phyloP scores from a whole-genome alignment of 2,113 vertebrate species.

The Notothenia coriiceps region DNA sequence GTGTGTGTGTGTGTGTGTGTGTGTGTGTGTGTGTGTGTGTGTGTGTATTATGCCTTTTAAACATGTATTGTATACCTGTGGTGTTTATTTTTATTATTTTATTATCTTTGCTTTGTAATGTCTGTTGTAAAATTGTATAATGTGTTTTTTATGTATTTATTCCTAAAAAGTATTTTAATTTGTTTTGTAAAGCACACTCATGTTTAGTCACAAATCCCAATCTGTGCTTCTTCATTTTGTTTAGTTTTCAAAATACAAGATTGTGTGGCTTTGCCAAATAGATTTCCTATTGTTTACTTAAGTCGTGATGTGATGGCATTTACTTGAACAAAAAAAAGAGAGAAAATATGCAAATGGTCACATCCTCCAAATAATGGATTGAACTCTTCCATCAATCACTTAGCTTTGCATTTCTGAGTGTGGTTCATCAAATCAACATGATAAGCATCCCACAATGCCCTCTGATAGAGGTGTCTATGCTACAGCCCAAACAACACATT shows the following conservation, averaged over 20 bases:
- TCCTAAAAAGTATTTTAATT: too few species aligned
- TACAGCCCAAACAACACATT: background rate
- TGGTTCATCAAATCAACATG: background rate
- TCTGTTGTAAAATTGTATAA: too few species aligned
- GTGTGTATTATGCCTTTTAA: too few species aligned
- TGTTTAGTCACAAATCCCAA: constrained; percentile 21
- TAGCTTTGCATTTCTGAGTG: background rate
- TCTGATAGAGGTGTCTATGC: background rate
- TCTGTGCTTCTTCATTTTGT: background rate
- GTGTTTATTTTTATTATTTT: too few species aligned
- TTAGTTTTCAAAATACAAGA: background rate
- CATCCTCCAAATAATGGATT: background rate
- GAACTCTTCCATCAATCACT: background rate
- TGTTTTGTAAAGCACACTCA: too few species aligned
- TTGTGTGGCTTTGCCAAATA: background rate
- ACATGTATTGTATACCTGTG: too few species aligned
- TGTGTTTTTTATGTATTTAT: too few species aligned
- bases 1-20: too few species aligned
- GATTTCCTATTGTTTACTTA: background rate
- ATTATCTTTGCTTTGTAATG: too few species aligned
- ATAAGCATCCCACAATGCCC: background rate
- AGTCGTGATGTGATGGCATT: constrained; percentile 1
- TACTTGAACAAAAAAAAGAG: background rate
- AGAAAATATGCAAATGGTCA: background rate
- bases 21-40: too few species aligned